Evolutionary conservation across 2,113 vertebrate genomes (phyloP).

Genomic region (Corythaeola cristata): DNA sequence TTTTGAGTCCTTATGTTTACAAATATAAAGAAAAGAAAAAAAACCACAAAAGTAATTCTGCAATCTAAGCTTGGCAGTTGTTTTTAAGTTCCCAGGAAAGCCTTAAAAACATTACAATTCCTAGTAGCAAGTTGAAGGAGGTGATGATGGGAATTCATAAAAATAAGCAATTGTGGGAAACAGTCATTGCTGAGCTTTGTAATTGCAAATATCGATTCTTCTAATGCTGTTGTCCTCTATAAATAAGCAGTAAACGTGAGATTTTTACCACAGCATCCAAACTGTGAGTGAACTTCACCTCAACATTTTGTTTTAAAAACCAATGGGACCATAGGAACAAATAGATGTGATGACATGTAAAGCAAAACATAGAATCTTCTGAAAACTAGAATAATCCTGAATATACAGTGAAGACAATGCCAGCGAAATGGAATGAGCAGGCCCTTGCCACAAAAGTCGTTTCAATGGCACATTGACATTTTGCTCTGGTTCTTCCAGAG

Average conservation of each 20-base stretch:
- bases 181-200: neutral
- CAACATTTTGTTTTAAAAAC: neutral
- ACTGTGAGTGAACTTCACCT: neutral
- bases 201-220: neutral
- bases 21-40: neutral
- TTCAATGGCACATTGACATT: neutral
- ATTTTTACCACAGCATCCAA: neutral
- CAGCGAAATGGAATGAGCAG: neutral
- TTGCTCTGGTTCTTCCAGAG: neutral
- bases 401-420: rapidly evolving
- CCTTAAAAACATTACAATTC: neutral
- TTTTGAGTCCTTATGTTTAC: neutral
- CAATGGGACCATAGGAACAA: neutral
- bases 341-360: neutral
- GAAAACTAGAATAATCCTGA: neutral
- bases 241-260: neutral
- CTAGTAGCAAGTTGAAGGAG: neutral
- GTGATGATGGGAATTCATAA: neutral
- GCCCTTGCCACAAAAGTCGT: neutral
- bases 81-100: neutral
- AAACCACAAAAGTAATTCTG: neutral
- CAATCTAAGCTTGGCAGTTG: neutral
- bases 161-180: neutral
- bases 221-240: neutral
- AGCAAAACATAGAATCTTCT: neutral